Evolutionary conservation across 1,140 invertebrate species (phyloP).

Genomic region (Aphaenogaster ashmeadi): DNA sequence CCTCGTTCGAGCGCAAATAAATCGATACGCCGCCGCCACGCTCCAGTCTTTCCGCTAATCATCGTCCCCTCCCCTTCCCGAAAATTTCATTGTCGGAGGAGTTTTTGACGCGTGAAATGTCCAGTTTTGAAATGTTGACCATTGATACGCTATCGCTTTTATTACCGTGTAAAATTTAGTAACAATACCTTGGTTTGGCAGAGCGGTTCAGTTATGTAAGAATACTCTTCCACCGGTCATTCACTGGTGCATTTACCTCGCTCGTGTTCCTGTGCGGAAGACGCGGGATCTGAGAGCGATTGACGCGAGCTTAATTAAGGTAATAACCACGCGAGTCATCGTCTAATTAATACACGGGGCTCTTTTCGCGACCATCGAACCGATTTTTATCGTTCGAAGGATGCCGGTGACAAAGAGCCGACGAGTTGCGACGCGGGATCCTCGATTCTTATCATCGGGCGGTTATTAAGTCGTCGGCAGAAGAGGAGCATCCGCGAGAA

Average conservation of each 20-base stretch:
- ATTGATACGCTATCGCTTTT: background rate
- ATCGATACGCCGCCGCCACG: constrained; percentile 37
- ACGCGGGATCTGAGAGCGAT: background rate
- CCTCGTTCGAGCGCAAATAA: constrained; percentile 45
- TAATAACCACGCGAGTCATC: constrained; percentile 43
- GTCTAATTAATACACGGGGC: constrained; percentile 34
- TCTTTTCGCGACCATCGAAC: background rate
- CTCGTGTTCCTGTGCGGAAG: background rate
- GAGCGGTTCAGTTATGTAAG: background rate
- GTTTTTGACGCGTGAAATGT: background rate
- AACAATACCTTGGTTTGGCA: background rate
- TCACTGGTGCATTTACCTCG: background rate
- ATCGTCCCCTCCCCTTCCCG: background rate
- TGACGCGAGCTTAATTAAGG: constrained; percentile 41
- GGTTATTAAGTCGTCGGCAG: constrained; percentile 43
- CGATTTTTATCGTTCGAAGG: constrained; percentile 37
- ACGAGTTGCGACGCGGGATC: background rate
- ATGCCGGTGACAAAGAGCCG: constrained; percentile 23
- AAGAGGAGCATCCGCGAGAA: constrained; percentile 33
- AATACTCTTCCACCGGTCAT: background rate
- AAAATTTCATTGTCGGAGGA: background rate
- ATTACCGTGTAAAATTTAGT: background rate
- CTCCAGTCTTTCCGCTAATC: constrained; percentile 48
- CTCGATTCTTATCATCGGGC: constrained; percentile 31
- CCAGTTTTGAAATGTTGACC: background rate